Base-by-base conservation (phyloP, 2,888 invertebrate genomes). In the Isotomurus palustris region DNA sequence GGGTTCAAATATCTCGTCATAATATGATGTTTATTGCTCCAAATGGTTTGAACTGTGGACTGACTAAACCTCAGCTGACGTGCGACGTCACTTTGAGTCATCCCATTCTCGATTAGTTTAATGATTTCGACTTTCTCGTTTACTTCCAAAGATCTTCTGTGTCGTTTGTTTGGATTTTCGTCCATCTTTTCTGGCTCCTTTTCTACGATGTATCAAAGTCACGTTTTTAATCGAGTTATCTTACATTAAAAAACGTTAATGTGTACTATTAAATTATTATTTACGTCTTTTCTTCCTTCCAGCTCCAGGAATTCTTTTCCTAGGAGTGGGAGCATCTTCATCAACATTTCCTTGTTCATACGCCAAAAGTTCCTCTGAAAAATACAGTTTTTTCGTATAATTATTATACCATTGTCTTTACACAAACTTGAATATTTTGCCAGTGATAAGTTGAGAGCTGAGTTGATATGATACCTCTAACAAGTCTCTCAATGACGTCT, bases 31-130 rank as follows among this genome's bases (percentile, higher is more conserved):
- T 57, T 38, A 36, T 54, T 40, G 43, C 57, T 61, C 61, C 61
- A 61, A 24, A 61, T 61, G 1, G 61, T 61, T 52, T 61, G 61
- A 17, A 61, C 38, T 3, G 61, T 61, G 10, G 61, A 61, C 2
- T 53, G 54, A 17, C 53, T 40, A 1, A 55, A 48, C 22, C 51
- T 38, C 12, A 61, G 28, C 3, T 57, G 51, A 21, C 51, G 54
- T 8, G 61, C 61, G 1, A 61, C 61, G 3, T 40, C 41, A 1
- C 57, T 53, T 45, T 61, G 61, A 5, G 61, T 54, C 36, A 57
- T 51, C 12, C 61, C 61, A 3, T 47, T 25, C n/a, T 61, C 53
- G 14, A 61, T 61, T 25, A 57, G 41, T 19, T 49, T 5, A n/a
- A 61, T 61, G 6, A 61, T 61, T 6, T 52, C 54, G 1, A 54